Conservation (phyloP, 1,140 invertebrate genomes). For the Teleopsis dalmanni region DNA sequence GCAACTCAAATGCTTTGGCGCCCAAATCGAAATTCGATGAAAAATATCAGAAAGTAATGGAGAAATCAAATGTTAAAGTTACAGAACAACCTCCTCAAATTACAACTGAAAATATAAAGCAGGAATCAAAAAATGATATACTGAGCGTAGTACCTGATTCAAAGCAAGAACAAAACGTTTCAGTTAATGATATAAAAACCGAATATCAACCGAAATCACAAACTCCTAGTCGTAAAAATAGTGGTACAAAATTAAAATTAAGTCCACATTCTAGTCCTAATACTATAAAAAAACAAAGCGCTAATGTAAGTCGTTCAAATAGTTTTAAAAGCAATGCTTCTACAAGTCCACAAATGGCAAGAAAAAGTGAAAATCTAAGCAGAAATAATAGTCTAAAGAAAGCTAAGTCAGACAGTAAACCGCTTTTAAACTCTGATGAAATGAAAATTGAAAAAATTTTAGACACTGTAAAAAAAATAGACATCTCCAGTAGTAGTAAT, state of each 20-base stretch:
- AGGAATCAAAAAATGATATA: neutral
- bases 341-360: neutral
- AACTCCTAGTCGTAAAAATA: neutral
- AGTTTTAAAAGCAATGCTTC: conserved; percentile 24
- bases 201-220: neutral
- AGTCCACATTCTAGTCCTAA: conserved; percentile 6
- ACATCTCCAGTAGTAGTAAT: conserved; percentile 11
- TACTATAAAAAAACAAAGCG: conserved; percentile 6
- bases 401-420: conserved; percentile 19
- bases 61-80: conserved; percentile 1
- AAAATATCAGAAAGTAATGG: conserved; percentile 16
- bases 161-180: too few relatives aligned
- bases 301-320: conserved; percentile 22
- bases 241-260: conserved; percentile 1
- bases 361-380: conserved; percentile 12
- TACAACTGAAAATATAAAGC: neutral
- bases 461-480: conserved; percentile 23
- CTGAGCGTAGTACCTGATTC: neutral
- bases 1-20: conserved; percentile 1
- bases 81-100: neutral
- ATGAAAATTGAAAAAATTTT: conserved; percentile 32
- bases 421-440: conserved; percentile 16
- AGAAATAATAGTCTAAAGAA: conserved; percentile 27
- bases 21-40: conserved; percentile 34
- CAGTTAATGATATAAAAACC: neutral